Conservation (phyloP, 2,797 vertebrate genomes). For the Coregonus suidteri region DNA sequence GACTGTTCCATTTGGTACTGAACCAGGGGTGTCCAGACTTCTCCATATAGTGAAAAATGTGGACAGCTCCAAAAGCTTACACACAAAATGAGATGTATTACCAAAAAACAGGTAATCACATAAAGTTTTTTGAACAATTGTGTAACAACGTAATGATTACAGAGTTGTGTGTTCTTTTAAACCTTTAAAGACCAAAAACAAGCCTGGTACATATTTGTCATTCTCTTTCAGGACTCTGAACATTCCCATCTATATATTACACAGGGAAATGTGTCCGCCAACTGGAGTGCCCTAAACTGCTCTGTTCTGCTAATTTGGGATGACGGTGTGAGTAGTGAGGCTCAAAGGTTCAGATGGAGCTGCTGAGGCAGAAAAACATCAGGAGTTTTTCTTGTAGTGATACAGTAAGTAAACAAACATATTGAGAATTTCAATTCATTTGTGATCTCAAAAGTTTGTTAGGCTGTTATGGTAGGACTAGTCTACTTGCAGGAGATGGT, state of each 20-base stretch:
- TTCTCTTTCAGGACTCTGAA: background rate
- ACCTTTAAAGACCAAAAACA: background rate
- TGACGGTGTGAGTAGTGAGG: background rate
- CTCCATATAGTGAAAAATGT: conserved; percentile 5
- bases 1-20: conserved; percentile 43
- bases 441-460: background rate
- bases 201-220: background rate
- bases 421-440: background rate
- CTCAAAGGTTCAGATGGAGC: conserved; percentile 16
- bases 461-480: background rate
- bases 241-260: background rate
- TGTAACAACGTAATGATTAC: background rate
- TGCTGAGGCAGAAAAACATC: conserved; percentile 6
- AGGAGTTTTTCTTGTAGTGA: background rate
- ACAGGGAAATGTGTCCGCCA: background rate
- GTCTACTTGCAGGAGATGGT: background rate
- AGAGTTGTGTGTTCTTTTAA: background rate
- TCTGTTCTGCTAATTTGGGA: background rate
- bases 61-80: background rate
- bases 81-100: too few relatives aligned
- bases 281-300: background rate
- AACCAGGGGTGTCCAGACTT: conserved; percentile 18
- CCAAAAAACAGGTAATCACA: too few relatives aligned
- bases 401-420: background rate
- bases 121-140: too few relatives aligned